Conservation (phyloP, 2,113 vertebrate genomes). For the Neodontobutis hainanensis region DNA sequence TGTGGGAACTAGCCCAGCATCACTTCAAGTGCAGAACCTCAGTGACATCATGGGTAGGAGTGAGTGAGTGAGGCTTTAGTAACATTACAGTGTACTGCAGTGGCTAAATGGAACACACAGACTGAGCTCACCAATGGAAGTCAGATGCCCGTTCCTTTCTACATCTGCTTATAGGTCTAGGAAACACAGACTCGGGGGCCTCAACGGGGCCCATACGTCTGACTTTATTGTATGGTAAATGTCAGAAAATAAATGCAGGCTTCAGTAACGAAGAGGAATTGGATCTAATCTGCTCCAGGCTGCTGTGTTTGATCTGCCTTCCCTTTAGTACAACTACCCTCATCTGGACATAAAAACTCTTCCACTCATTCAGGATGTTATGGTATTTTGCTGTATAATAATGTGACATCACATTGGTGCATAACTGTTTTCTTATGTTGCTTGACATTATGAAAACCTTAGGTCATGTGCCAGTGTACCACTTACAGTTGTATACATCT, state of each 20-base stretch:
- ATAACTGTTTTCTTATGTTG: slow-evolving; percentile 71
- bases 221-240: slow-evolving; percentile 70
- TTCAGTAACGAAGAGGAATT: slow-evolving; percentile 73
- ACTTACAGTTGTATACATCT: slow-evolving; percentile 39
- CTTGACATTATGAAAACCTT: slow-evolving; percentile 48
- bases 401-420: slow-evolving; percentile 66
- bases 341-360: slow-evolving; percentile 38
- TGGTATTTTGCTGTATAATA: slow-evolving; percentile 62
- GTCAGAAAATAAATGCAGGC: slow-evolving; percentile 73
- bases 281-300: slow-evolving; percentile 74
- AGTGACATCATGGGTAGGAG: slow-evolving; percentile 66
- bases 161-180: slow-evolving; percentile 45
- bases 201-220: slow-evolving; percentile 45
- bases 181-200: slow-evolving; percentile 56
- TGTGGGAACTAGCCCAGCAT: slow-evolving; percentile 63
- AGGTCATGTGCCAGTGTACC: slow-evolving; percentile 27
- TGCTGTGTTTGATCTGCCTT: slow-evolving; percentile 71
- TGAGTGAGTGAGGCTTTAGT: slow-evolving; percentile 50
- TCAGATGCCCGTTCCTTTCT: slow-evolving; percentile 69
- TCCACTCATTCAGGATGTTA: slow-evolving; percentile 66
- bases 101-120: slow-evolving; percentile 74
- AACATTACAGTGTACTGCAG: slow-evolving; percentile 58
- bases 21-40: slow-evolving; percentile 66
- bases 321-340: slow-evolving; percentile 52
- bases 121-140: slow-evolving; percentile 71